These are phyloP conservation scores for Petrocephalus schoutedeni DNA, from an alignment of 2,797 vertebrate genomes.

Conservation along the genomic window DNA sequence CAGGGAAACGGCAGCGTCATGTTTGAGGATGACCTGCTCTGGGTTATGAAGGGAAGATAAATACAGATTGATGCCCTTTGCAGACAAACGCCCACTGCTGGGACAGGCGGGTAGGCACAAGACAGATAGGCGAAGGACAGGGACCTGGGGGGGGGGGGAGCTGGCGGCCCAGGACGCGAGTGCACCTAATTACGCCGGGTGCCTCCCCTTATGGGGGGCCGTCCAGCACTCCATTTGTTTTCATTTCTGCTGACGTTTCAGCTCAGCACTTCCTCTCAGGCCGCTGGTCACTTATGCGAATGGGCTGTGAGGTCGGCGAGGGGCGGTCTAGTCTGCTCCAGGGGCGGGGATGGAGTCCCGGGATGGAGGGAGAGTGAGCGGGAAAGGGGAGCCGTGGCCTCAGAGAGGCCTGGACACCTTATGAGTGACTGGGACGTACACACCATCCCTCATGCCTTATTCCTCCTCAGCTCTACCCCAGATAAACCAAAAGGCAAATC, in stretches of 20 bases:
- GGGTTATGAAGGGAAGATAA: constrained; percentile 13
- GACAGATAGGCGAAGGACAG: constrained; percentile 53
- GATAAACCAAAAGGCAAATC: constrained; percentile 4
- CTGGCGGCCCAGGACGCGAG: not conserved
- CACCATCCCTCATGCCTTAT: not conserved
- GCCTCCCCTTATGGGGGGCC: not conserved
- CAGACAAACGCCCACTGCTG: constrained; percentile 9
- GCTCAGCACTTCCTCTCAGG: constrained; percentile 4
- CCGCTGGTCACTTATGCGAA: constrained; percentile 3
- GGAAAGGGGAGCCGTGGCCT: not conserved
- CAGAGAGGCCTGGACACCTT: not conserved
- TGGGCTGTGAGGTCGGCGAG: not conserved
- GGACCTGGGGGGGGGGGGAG: constrained; percentile 42
- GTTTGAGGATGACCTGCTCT: not conserved
- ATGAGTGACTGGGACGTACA: not conserved
- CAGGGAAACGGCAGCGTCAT: not conserved
- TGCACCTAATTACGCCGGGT: constrained; percentile 16
- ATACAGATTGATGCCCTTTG: constrained; percentile 17
- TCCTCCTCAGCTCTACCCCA: not conserved
- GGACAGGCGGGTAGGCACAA: constrained; percentile 15
- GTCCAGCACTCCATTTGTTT: constrained; percentile 4
- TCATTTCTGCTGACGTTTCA: constrained; percentile 24
- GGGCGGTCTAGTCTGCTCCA: not conserved
- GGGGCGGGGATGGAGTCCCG: not conserved
- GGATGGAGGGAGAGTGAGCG: not conserved